These are phyloP conservation scores for Cacatua alba DNA, from an alignment of 2,113 vertebrate genomes.

Conservation along the genomic window DNA sequence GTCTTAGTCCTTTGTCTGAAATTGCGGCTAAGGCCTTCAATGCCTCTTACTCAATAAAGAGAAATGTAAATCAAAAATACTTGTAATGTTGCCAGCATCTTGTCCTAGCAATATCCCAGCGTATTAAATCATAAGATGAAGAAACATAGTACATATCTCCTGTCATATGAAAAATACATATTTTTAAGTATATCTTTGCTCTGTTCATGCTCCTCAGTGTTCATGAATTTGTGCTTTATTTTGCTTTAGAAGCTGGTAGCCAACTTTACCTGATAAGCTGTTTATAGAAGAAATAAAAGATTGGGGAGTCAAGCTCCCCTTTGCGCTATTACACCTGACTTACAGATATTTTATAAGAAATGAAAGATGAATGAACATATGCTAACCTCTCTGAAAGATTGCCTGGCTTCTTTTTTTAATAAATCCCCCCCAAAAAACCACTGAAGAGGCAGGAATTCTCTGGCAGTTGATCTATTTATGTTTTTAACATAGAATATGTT, in stretches of 20 bases:
- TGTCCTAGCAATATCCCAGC: not conserved
- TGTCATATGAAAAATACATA: not conserved
- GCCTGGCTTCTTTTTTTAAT: not conserved
- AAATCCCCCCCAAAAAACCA: not conserved
- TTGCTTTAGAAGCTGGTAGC: not conserved
- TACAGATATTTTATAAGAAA: not conserved
- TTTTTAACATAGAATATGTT: constrained; percentile 20
- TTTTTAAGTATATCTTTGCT: not conserved
- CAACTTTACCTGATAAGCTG: not conserved
- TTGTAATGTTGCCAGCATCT: not conserved
- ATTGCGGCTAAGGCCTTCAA: not conserved
- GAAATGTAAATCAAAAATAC: constrained; percentile 12
- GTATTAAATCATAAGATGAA: constrained; percentile 2
- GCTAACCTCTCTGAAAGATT: not conserved
- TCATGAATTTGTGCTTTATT: not conserved
- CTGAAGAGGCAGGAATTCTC: not conserved
- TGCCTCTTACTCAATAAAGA: not conserved
- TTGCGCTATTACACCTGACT: not conserved
- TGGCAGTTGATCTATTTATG: constrained; percentile 36
- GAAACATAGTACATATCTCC: not conserved
- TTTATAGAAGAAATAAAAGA: not conserved
- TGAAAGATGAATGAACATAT: not conserved
- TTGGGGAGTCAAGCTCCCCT: not conserved
- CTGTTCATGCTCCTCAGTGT: not conserved
- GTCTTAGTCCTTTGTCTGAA: constrained; percentile 3